Evolutionary conservation across 2,797 vertebrate species (phyloP).

Genomic region (Acanthopagrus latus): DNA sequence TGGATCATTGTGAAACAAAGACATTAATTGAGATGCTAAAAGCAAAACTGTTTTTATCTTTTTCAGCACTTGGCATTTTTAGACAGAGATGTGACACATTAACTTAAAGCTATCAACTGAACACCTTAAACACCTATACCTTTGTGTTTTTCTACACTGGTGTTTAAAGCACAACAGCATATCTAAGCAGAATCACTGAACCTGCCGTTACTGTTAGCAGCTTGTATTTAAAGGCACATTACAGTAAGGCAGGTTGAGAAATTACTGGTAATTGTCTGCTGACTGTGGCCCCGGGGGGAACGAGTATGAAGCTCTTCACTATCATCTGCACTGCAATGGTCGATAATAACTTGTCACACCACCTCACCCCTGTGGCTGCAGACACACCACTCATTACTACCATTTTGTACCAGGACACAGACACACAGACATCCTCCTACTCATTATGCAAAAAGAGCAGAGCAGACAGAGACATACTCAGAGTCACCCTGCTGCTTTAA

Average conservation of each 20-base stretch:
- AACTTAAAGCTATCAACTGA: not conserved
- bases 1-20: not conserved
- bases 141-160: not conserved
- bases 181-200: constrained; percentile 10
- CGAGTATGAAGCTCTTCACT: constrained; percentile 45
- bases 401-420: constrained; percentile 8
- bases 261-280: constrained; percentile 53
- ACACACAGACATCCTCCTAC: not conserved
- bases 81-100: not conserved
- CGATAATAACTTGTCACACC: constrained; percentile 58
- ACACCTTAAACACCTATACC: not conserved
- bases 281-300: constrained; percentile 32
- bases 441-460: constrained; percentile 11
- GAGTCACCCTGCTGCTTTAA: constrained; percentile 4
- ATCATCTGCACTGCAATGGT: constrained; percentile 50
- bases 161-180: constrained; percentile 1
- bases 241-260: constrained; percentile 23
- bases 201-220: constrained; percentile 26
- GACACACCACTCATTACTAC: constrained; percentile 39
- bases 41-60: not conserved
- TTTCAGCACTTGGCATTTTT: not conserved
- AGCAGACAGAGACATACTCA: not conserved
- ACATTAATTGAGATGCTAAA: not conserved
- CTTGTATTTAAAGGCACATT: constrained; percentile 39
- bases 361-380: constrained; percentile 13